Percentiles rank a stretch among this genome's conserved stretches.
Evolutionary conservation across 2,113 vertebrate species (phyloP).

Genomic region (Callopanchax toddi): DNA sequence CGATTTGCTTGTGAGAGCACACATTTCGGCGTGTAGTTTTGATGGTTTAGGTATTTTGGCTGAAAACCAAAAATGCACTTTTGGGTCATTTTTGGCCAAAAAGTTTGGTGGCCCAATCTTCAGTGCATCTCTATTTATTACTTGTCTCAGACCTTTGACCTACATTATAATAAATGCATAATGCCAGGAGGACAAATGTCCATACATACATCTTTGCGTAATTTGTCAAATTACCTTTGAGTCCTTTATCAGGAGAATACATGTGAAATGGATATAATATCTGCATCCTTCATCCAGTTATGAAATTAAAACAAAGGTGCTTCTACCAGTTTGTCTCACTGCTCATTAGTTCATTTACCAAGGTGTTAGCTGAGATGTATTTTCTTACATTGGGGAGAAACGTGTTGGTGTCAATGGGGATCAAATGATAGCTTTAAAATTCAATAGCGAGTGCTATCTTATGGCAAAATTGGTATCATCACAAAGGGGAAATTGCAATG

Average conservation of each 20-base stretch:
- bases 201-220: background rate
- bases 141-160: no score
- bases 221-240: background rate
- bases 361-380: slow-evolving; percentile 21
- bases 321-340: background rate
- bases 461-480: slow-evolving; percentile 69
- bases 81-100: no score
- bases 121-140: no score
- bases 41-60: no score
- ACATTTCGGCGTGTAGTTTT: no score
- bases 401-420: slow-evolving; percentile 49
- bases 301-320: background rate
- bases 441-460: slow-evolving; percentile 54
- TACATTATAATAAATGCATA: background rate
- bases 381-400: slow-evolving; percentile 26
- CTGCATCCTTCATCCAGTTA: background rate
- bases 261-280: background rate
- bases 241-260: background rate
- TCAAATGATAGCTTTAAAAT: slow-evolving; percentile 63
- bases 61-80: no score
- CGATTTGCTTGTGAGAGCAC: no score
- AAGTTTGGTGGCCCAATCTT: no score
- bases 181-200: no score
- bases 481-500: slow-evolving; percentile 65
- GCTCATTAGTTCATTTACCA: slow-evolving; percentile 3